Base-by-base conservation (phyloP, 2,888 invertebrate species). In the Dynastes maya region DNA sequence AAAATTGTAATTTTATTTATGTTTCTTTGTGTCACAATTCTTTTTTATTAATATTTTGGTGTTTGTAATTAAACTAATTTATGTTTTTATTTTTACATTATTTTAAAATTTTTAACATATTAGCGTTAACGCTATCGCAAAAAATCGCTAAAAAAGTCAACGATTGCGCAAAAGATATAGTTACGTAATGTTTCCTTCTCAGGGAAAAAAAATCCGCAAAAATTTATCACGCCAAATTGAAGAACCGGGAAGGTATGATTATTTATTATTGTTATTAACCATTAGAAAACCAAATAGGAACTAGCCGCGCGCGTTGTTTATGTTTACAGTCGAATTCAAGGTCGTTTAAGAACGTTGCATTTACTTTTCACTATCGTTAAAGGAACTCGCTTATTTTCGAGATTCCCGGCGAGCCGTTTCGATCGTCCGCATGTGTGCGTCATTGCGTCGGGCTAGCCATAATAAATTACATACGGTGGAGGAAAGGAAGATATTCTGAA, bases 351-450 rank as follows among this genome's bases (percentile, higher is more conserved):
- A 71, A 71, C 71, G 55, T 58, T 71, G 71, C 71, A 55, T 71
- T 71, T 58, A 71, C 71, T 71, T 71, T 71, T 71, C 40, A 71
- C 71, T 71, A 71, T 71, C 71, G 71, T 55, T 37, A 55, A 55
- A 71, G 71, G 71, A 71, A 55, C 71, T 55, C 71, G 71, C 51
- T 71, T 71, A 71, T 71, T 71, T 71, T 55, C 71, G 37, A 71
- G 71, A 55, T 29, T 40, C 55, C 70, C 27, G n/a, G 53, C 32
- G 22, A 22, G 8, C 16, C 55, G 16, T 22, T 55, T 55, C 71
- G 55, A 9, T 32, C 13, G 6, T 5, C 6, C 13, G 37, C 11
- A 40, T 22, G 65, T 67, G 65, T 67, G 40, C 71, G 58, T 71
- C 55, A 71, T 16, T n/a, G 37, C 37, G 40, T 55, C n/a, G 58